Percentiles rank a stretch among this genome's conserved stretches.
phyloP scores from a whole-genome alignment of 2,888 invertebrate species.

The Anoncus sp. region DNA sequence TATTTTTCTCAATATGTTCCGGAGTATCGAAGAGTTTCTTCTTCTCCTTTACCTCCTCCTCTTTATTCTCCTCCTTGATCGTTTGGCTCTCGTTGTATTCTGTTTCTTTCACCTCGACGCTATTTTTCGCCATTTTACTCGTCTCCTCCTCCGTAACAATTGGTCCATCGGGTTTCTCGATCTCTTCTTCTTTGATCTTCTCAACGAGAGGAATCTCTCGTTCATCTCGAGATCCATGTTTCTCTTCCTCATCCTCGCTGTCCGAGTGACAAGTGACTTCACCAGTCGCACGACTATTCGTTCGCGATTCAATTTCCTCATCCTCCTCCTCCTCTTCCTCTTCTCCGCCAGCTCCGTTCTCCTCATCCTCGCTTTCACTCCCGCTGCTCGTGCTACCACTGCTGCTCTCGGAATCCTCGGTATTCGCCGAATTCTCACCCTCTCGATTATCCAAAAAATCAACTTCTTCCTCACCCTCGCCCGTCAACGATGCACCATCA shows the following conservation, averaged over 20 bases:
- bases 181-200: not conserved
- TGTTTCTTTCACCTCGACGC: not conserved
- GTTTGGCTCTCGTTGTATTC: conserved; percentile 67
- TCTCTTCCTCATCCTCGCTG: conserved; percentile 71
- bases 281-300: conserved; percentile 68
- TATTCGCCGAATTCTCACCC: conserved; percentile 51
- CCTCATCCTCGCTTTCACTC: conserved; percentile 62
- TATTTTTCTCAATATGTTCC: conserved; percentile 32
- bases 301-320: conserved; percentile 67
- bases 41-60: conserved; percentile 51
- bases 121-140: not conserved
- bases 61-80: conserved; percentile 21
- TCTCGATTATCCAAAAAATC: conserved; percentile 70
- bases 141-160: not conserved
- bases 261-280: conserved; percentile 73
- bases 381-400: conserved; percentile 31
- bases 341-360: conserved; percentile 66
- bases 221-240: conserved; percentile 11
- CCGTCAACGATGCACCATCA: conserved; percentile 67
- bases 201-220: conserved; percentile 10
- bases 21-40: conserved; percentile 1
- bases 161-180: not conserved
- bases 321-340: conserved; percentile 70
- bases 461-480: conserved; percentile 69
- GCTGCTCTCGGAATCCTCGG: conserved; percentile 60